phyloP scores from a whole-genome alignment of 1,140 invertebrate genomes.

The Rhyzopertha dominica region DNA sequence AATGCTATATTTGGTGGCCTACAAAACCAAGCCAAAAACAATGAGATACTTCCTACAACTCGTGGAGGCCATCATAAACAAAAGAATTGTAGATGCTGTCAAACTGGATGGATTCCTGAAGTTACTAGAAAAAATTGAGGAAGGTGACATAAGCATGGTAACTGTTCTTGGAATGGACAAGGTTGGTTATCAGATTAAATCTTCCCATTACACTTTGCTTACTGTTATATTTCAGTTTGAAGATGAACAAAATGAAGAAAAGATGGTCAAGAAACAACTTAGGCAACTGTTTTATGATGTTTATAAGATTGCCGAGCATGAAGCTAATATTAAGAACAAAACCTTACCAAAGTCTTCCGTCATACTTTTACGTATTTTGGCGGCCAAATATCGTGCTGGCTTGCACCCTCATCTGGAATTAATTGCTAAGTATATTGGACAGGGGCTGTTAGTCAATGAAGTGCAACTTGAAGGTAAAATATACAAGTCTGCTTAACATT shows the following conservation, averaged over 20 bases:
- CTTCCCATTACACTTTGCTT: no score
- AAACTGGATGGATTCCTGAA: slow-evolving; percentile 36
- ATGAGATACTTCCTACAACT: slow-evolving; percentile 32
- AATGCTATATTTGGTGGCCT: slow-evolving; percentile 25
- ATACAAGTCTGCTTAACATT: no score
- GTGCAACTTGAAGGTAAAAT: slow-evolving; percentile 37
- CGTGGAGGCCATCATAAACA: slow-evolving; percentile 31
- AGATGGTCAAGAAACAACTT: slow-evolving; percentile 32
- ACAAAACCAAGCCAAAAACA: slow-evolving; percentile 25
- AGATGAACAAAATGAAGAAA: slow-evolving; percentile 32
- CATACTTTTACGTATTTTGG: slow-evolving; percentile 28
- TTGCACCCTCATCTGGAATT: slow-evolving; percentile 31
- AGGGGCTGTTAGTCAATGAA: slow-evolving; percentile 31
- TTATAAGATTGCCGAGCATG: slow-evolving; percentile 27
- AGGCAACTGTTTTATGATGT: slow-evolving; percentile 28
- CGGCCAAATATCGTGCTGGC: slow-evolving; percentile 32
- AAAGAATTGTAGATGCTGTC: slow-evolving; percentile 26
- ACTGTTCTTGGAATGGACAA: no score
- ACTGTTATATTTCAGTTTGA: slow-evolving; percentile 22
- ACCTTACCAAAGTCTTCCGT: slow-evolving; percentile 20
- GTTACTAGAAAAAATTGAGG: slow-evolving; percentile 35
- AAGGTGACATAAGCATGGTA: no score
- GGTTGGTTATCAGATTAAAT: no score
- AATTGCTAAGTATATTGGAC: slow-evolving; percentile 35
- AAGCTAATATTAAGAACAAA: slow-evolving; percentile 23